Evolutionary conservation across 2,797 vertebrate genomes (phyloP).

Genomic region (Arnoldichthys spilopterus): DNA sequence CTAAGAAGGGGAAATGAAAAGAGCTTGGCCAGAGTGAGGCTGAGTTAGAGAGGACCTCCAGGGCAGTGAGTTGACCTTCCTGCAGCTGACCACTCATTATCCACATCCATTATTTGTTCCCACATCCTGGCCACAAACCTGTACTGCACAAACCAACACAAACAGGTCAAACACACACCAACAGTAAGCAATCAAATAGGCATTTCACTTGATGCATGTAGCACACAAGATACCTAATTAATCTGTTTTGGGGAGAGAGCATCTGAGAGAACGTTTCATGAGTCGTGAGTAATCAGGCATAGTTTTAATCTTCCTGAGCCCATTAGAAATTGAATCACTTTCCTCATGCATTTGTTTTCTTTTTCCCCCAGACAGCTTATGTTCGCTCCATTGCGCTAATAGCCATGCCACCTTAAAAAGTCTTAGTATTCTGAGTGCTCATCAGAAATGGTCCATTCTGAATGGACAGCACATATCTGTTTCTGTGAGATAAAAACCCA

Average conservation of each 20-base stretch:
- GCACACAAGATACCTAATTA: not conserved
- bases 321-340: constrained; percentile 41
- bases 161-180: constrained; percentile 9
- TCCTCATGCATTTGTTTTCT: not conserved
- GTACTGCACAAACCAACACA: constrained; percentile 27
- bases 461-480: constrained; percentile 49
- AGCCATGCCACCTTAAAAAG: constrained; percentile 15
- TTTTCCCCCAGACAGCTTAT: not conserved
- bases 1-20: not conserved
- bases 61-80: constrained; percentile 60
- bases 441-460: constrained; percentile 7
- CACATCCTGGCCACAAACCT: constrained; percentile 36
- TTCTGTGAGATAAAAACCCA: constrained; percentile 50
- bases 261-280: not conserved
- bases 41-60: not conserved
- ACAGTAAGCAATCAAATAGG: not conserved
- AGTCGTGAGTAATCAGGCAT: not conserved
- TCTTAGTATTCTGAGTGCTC: constrained; percentile 39
- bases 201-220: not conserved
- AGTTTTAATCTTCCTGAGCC: constrained; percentile 32
- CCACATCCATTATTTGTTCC: constrained; percentile 52
- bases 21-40: not conserved
- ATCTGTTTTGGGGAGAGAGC: not conserved
- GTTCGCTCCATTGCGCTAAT: constrained; percentile 27
- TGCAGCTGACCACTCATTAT: constrained; percentile 65